A percentile compares a stretch with the other conserved stretches of the same genome.
phyloP scores from a whole-genome alignment of 2,888 invertebrate genomes.

The Sympetrum striolatum region DNA sequence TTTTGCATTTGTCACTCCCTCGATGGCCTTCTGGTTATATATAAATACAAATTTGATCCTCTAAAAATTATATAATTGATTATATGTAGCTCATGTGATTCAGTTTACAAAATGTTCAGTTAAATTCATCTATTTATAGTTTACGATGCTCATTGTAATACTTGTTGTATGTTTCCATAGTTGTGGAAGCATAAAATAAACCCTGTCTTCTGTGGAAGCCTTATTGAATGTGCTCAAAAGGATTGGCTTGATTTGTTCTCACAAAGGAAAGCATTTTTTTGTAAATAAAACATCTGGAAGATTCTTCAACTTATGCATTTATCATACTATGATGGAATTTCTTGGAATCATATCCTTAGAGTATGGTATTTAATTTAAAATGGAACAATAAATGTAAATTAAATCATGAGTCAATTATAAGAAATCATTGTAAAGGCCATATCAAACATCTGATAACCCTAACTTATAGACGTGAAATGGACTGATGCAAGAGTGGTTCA shows the following conservation, averaged over 20 bases:
- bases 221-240: background rate
- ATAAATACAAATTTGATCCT: constrained; percentile 11
- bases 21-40: constrained; percentile 25
- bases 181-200: constrained; percentile 37
- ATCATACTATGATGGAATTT: background rate
- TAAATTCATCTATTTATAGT: constrained; percentile 30
- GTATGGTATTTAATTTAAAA: no score
- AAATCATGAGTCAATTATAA: no score
- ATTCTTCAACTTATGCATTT: background rate
- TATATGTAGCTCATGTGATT: constrained; percentile 40
- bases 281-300: background rate
- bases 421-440: no score
- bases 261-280: background rate
- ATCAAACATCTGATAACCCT: no score
- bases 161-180: constrained; percentile 32
- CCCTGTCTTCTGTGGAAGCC: constrained; percentile 28
- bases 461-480: no score
- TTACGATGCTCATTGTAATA: constrained; percentile 37
- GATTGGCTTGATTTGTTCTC: background rate
- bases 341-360: background rate
- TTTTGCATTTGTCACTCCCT: constrained; percentile 9
- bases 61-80: constrained; percentile 6
- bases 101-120: constrained; percentile 3
- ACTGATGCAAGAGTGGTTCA: no score
- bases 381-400: no score